These are phyloP conservation scores for Galago senegalensis DNA, from an alignment of 2,797 vertebrate species.

Conservation along the genomic window DNA sequence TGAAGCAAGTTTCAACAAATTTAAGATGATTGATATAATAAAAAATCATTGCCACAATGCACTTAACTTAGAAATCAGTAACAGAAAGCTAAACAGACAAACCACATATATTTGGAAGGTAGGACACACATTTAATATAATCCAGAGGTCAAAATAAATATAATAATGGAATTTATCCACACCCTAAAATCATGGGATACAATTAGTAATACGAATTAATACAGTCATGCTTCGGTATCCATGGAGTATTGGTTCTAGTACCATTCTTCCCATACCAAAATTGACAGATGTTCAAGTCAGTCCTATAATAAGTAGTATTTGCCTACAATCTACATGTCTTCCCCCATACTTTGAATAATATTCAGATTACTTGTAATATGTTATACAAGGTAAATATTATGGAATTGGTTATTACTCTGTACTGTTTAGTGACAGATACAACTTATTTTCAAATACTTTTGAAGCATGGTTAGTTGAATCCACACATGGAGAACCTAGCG, in stretches of 20 bases:
- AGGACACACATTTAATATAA: slow-evolving; percentile 50
- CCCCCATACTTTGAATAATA: neutral
- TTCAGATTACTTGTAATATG: neutral
- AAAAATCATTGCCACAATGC: slow-evolving; percentile 47
- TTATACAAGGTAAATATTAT: neutral
- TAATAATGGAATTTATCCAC: neutral
- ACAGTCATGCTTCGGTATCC: neutral
- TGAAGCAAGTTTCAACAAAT: slow-evolving; percentile 68
- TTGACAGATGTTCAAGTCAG: neutral
- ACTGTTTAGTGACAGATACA: neutral
- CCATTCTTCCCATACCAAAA: neutral
- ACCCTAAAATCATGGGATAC: neutral
- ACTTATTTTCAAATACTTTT: neutral
- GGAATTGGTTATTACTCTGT: neutral
- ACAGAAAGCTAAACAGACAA: slow-evolving; percentile 54
- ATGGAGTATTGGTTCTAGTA: neutral
- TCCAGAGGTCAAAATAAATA: neutral
- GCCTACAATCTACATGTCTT: neutral
- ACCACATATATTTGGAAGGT: slow-evolving; percentile 34
- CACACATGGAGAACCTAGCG: neutral
- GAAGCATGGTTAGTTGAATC: neutral
- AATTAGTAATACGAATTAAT: neutral
- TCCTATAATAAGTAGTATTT: neutral
- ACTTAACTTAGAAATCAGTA: slow-evolving; percentile 71
- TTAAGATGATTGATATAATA: slow-evolving; percentile 64